These are phyloP conservation scores for Aviceda leuphotes DNA, from an alignment of 2,797 vertebrate genomes.

Conservation along the genomic window DNA sequence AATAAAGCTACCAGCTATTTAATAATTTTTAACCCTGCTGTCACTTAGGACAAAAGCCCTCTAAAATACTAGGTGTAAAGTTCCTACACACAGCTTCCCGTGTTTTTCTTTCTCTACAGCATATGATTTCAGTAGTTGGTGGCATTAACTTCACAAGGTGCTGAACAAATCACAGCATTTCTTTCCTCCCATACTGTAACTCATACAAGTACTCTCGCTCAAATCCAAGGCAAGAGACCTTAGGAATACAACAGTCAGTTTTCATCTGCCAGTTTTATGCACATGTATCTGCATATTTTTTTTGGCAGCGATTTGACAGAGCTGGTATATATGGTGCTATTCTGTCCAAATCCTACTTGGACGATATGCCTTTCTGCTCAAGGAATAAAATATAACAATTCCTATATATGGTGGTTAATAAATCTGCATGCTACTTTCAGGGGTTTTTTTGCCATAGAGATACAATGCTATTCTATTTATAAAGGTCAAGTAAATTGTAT, in stretches of 20 bases:
- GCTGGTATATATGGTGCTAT: background rate
- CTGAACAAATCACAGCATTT: background rate
- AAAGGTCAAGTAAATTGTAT: constrained; percentile 25
- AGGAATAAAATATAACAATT: background rate
- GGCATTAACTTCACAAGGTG: background rate
- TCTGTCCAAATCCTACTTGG: background rate
- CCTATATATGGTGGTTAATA: background rate
- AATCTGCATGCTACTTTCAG: background rate
- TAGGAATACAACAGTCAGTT: background rate
- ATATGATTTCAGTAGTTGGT: accelerated
- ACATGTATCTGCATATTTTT: background rate
- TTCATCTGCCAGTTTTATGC: background rate
- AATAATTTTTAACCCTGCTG: background rate
- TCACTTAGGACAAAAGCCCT: background rate
- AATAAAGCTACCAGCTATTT: background rate
- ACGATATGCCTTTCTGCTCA: background rate
- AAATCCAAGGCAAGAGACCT: background rate
- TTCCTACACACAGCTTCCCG: accelerated
- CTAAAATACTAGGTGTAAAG: background rate
- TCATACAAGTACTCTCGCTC: background rate
- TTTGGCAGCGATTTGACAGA: background rate
- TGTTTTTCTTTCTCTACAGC: accelerated
- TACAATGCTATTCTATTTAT: background rate
- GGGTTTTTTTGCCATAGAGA: background rate
- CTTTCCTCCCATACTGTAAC: background rate